These are phyloP conservation scores for Alca torda DNA, from an alignment of 2,797 vertebrate genomes.

Conservation along the genomic window DNA sequence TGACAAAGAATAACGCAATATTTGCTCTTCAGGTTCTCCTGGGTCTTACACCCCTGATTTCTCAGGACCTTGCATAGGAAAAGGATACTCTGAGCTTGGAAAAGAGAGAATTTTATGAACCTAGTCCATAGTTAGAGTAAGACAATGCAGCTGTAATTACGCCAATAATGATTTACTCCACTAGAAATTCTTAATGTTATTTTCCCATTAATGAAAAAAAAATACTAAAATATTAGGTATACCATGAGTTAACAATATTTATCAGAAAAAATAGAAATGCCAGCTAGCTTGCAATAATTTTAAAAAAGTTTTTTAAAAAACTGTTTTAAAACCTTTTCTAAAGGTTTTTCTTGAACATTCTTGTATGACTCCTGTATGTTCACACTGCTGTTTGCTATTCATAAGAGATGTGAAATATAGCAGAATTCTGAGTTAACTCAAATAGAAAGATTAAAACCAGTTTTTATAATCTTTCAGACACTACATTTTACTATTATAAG, in stretches of 20 bases:
- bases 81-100: not conserved
- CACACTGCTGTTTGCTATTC: not conserved
- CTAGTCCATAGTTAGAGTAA: not conserved
- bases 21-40: not conserved
- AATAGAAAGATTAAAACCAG: rapidly evolving
- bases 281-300: not conserved
- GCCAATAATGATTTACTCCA: not conserved
- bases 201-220: not conserved
- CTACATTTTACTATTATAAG: not conserved
- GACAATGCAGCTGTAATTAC: not conserved
- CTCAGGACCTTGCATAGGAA: not conserved
- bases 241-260: not conserved
- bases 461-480: not conserved
- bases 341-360: not conserved
- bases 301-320: not conserved
- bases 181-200: not conserved
- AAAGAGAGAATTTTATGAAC: not conserved
- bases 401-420: not conserved
- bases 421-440: not conserved
- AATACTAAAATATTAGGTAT: not conserved
- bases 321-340: not conserved
- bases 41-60: not conserved
- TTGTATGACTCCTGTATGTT: not conserved
- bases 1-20: not conserved
- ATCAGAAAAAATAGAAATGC: not conserved